These are phyloP conservation scores for Dipodomys merriami DNA, from an alignment of 2,113 vertebrate species.

Conservation along the genomic window DNA sequence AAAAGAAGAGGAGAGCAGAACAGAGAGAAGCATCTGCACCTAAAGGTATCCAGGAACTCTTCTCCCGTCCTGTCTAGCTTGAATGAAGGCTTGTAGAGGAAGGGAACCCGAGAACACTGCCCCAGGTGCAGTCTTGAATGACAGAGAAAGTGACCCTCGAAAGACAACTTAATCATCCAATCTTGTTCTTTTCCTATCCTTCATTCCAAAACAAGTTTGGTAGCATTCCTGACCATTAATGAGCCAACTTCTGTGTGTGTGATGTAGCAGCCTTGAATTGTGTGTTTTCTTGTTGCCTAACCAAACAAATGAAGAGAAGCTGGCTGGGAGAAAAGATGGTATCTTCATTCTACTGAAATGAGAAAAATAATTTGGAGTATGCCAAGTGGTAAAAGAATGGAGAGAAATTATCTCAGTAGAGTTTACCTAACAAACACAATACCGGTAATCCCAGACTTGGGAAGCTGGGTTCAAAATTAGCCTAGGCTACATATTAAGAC, in stretches of 20 bases:
- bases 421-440: too few relatives aligned
- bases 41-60: neutral
- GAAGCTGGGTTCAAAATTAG: neutral
- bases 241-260: neutral
- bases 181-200: neutral
- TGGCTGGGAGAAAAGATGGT: slow-evolving; percentile 1
- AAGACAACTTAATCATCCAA: neutral
- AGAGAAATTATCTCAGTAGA: neutral
- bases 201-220: slow-evolving; percentile 33
- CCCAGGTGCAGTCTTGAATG: slow-evolving; percentile 1
- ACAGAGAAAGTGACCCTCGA: slow-evolving; percentile 10
- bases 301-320: slow-evolving; percentile 36
- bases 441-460: neutral
- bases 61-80: neutral
- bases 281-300: slow-evolving; percentile 12
- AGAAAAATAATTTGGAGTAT: slow-evolving; percentile 52
- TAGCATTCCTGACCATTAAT: neutral
- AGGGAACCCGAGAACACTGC: neutral
- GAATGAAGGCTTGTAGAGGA: neutral
- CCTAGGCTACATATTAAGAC: neutral
- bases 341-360: slow-evolving; percentile 29
- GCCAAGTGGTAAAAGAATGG: neutral
- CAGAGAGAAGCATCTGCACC: neutral
- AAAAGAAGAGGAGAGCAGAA: neutral
- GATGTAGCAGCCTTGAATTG: neutral